Base-by-base conservation (phyloP, 2,888 invertebrate genomes). In the Metalampra italica region DNA sequence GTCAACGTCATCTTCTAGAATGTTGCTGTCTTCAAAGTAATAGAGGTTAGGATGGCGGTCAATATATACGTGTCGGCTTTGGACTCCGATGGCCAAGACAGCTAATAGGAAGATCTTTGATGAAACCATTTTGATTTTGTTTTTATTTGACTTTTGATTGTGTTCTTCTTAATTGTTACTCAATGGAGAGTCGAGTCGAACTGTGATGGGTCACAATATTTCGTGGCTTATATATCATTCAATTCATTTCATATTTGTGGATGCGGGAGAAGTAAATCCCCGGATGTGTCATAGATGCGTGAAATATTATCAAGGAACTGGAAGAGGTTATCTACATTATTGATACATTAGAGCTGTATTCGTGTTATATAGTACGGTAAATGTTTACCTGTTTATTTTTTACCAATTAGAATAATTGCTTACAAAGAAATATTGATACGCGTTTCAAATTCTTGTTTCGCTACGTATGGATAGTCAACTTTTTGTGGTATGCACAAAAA, bases 61-160 rank as follows among this genome's bases (percentile, higher is more conserved):
- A 3, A 15, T 3, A 14, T 39, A 39, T 7, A 39, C 8, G n/a
- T 11, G 13, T 22, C 42, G 11, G 37, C 47, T 40, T 2, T 22
- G 22, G 22, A 22, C 47, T 30, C 32, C 38, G 9, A 36, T 36
- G 7, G 42, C 9, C 9, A 42, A 4, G 37, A 47, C n/a, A 3
- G 47, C 42, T 1, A 47, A 13, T 8, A 36, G 3, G 14, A 37
- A 12, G 42, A 42, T 9, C 14, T 46, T 46, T 11, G 36, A 8
- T 3, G 42, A 34, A 32, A 46, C 32, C 47, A 47, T 47, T 29
- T 47, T 47, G n/a, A 37, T 13, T 39, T 39, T 9, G 14, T 8
- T 13, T 39, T 9, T 5, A 15, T 2, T 9, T 7, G 14, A 39
- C 13, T 39, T 39, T 39, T 3, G 9, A 11, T 2, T 22, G 3